A percentile compares a stretch with the other conserved stretches of the same genome.
These are phyloP conservation scores for Falco punctatus DNA, from an alignment of 2,113 vertebrate genomes.

Conservation along the genomic window DNA sequence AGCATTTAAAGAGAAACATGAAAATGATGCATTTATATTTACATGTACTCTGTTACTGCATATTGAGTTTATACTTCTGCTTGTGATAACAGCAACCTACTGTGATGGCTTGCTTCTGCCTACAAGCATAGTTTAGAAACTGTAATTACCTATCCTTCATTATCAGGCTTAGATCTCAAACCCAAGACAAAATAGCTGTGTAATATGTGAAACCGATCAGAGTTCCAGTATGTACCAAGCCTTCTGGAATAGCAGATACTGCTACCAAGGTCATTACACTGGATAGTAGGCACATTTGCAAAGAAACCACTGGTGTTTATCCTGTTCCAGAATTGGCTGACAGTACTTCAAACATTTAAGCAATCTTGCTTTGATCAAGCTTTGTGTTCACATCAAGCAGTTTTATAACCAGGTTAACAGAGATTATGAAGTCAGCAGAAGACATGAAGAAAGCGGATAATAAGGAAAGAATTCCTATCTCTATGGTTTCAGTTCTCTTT, in stretches of 20 bases:
- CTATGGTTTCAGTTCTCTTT: neutral
- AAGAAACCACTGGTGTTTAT: neutral
- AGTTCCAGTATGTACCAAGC: neutral
- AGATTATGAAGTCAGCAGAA: neutral
- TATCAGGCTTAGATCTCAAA: neutral
- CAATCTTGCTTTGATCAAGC: neutral
- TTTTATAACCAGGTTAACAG: neutral
- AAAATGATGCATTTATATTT: neutral
- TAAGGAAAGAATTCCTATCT: neutral
- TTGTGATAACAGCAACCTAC: neutral
- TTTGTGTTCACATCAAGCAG: neutral
- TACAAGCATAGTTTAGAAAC: neutral
- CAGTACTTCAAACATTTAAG: neutral
- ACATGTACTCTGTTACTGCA: neutral
- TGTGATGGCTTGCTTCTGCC: neutral
- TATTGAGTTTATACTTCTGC: neutral
- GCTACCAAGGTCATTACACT: fast-evolving
- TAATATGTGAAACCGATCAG: neutral
- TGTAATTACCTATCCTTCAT: neutral
- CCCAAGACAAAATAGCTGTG: neutral
- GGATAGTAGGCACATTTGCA: neutral
- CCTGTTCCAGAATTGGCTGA: neutral
- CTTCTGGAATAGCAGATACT: neutral
- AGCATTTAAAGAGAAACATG: neutral
- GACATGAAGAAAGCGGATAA: neutral